phyloP scores from a whole-genome alignment of 1,140 invertebrate species.

The Caenorhabditis elegans region DNA sequence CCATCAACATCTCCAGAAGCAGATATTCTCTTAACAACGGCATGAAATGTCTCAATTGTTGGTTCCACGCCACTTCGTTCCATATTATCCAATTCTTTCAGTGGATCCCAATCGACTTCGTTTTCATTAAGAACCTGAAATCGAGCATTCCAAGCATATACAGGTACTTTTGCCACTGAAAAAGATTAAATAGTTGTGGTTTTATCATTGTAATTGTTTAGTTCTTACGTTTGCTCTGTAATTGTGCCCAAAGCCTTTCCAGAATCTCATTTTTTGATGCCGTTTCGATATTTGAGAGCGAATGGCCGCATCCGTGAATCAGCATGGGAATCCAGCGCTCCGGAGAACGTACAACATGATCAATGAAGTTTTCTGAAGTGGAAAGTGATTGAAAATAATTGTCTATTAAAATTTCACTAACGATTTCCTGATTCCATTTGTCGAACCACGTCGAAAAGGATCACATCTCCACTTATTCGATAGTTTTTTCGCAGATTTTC shows the following conservation, averaged over 20 bases:
- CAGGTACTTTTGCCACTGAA: neutral
- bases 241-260: neutral
- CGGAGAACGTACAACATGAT: neutral
- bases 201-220: too few species aligned
- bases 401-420: neutral
- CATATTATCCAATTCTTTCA: neutral
- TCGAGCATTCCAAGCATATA: constrained; percentile 6
- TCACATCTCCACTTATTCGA: neutral
- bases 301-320: neutral
- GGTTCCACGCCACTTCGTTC: neutral
- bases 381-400: neutral
- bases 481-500: neutral
- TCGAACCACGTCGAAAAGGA: neutral
- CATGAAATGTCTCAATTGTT: neutral
- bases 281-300: neutral
- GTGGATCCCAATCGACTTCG: neutral
- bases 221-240: neutral
- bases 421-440: neutral
- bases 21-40: neutral
- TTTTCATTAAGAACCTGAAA: neutral
- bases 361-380: neutral
- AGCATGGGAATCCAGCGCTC: neutral
- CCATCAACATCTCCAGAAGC: neutral
- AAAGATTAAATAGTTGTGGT: too few species aligned
- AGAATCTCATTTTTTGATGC: neutral